These are phyloP conservation scores for Archilochus colubris DNA, from an alignment of 2,113 vertebrate species.

Conservation along the genomic window DNA sequence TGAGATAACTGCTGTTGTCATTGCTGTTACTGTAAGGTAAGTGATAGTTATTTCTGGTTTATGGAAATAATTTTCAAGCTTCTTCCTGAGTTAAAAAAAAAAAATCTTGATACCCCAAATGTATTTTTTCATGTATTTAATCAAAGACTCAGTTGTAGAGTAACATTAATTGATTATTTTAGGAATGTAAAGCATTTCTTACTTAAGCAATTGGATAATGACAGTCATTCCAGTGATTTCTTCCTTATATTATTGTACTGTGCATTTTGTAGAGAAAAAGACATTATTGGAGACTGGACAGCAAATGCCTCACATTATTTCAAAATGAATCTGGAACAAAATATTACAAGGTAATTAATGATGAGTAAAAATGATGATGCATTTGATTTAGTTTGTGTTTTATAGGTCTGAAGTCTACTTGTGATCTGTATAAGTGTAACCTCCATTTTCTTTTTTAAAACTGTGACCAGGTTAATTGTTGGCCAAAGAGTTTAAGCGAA, in stretches of 20 bases:
- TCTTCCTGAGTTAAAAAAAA: not conserved
- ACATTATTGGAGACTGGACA: conserved; percentile 98
- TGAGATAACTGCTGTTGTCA: not conserved
- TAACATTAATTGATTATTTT: not conserved
- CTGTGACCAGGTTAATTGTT: conserved; percentile 4
- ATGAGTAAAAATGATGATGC: not conserved
- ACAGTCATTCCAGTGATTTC: not conserved
- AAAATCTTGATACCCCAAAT: not conserved
- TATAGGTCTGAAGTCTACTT: not conserved
- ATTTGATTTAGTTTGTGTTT: not conserved
- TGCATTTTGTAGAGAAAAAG: conserved; percentile 89
- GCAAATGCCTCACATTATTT: conserved; percentile 95
- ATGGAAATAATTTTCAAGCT: not conserved
- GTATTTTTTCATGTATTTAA: not conserved
- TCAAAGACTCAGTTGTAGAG: not conserved
- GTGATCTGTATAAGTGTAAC: not conserved
- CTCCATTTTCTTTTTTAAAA: conserved; percentile 1
- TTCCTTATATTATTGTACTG: not conserved
- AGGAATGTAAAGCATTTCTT: not conserved
- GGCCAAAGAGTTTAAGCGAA: not conserved
- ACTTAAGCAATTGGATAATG: not conserved
- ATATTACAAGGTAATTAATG: conserved; percentile 89
- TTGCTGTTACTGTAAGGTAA: not conserved
- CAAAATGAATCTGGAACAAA: conserved; percentile 97
- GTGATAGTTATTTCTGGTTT: not conserved